phyloP scores from a whole-genome alignment of 1,140 invertebrate genomes.

The Thereuonema tuberculata region DNA sequence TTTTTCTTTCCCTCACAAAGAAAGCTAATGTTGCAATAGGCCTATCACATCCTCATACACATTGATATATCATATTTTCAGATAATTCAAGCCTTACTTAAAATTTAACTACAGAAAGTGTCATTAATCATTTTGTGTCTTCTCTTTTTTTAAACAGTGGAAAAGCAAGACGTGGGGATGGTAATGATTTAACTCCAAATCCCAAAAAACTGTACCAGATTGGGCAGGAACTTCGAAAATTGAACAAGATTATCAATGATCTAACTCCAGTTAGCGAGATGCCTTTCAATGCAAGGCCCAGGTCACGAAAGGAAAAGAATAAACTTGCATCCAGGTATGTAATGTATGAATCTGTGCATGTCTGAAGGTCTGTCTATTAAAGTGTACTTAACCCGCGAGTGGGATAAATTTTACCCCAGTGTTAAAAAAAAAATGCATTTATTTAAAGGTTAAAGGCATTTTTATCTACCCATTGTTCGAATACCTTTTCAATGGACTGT shows the following conservation, averaged over 20 bases:
- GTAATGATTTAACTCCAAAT: slow-evolving; percentile 92
- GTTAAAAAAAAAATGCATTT: not conserved
- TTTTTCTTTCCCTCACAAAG: too few species aligned
- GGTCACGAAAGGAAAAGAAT: slow-evolving; percentile 93
- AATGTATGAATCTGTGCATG: not conserved
- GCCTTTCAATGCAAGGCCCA: slow-evolving; percentile 69
- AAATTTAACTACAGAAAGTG: too few species aligned
- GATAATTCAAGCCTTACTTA: too few species aligned
- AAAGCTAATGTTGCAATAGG: too few species aligned
- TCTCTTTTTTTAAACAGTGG: too few species aligned
- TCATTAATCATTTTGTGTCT: too few species aligned
- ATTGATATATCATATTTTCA: too few species aligned
- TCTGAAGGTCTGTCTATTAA: not conserved
- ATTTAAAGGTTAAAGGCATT: too few species aligned
- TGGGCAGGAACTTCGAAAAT: slow-evolving; percentile 80
- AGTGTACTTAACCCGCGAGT: not conserved
- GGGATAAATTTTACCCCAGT: too few species aligned
- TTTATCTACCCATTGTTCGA: not conserved
- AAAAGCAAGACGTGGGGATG: slow-evolving; percentile 91
- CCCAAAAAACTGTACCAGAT: slow-evolving; percentile 78
- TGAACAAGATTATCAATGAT: slow-evolving; percentile 83
- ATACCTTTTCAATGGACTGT: too few species aligned
- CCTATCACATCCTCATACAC: too few species aligned
- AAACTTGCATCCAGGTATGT: slow-evolving; percentile 74
- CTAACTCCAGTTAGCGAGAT: slow-evolving; percentile 90